These are phyloP conservation scores for Cephalopterus ornatus DNA, from an alignment of 2,113 vertebrate species.

Conservation along the genomic window DNA sequence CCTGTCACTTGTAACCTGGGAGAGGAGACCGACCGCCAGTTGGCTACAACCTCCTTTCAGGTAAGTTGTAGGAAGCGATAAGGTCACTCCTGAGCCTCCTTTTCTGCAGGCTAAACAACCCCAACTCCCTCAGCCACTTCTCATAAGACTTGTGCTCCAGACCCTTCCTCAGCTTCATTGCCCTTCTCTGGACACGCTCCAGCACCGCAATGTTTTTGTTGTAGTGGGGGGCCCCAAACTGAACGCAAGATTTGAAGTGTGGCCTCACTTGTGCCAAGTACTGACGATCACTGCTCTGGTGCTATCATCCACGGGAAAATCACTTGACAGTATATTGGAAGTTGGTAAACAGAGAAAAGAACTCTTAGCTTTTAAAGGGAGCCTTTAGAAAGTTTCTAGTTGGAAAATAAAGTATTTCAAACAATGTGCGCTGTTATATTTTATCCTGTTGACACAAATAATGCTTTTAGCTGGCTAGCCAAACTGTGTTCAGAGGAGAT, in stretches of 20 bases:
- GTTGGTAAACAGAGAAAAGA: neutral
- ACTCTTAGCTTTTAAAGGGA: neutral
- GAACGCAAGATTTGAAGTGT: neutral
- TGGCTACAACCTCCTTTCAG: neutral
- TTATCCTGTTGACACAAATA: neutral
- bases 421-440: neutral
- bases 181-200: neutral
- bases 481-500: neutral
- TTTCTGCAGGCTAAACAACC: neutral
- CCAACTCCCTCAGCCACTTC: neutral
- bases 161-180: neutral
- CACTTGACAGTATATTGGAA: neutral
- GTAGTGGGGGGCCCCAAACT: neutral
- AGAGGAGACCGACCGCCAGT: neutral
- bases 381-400: neutral
- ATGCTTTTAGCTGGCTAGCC: neutral
- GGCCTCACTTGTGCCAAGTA: neutral
- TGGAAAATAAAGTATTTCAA: neutral
- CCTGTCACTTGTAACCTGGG: neutral
- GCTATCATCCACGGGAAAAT: neutral
- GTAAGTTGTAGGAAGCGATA: neutral
- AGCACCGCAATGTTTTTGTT: neutral
- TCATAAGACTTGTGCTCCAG: neutral
- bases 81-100: neutral
- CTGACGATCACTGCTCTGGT: neutral